These are phyloP conservation scores for Lamellibrachia luymesi DNA, from an alignment of 1,140 invertebrate genomes.

Conservation along the genomic window DNA sequence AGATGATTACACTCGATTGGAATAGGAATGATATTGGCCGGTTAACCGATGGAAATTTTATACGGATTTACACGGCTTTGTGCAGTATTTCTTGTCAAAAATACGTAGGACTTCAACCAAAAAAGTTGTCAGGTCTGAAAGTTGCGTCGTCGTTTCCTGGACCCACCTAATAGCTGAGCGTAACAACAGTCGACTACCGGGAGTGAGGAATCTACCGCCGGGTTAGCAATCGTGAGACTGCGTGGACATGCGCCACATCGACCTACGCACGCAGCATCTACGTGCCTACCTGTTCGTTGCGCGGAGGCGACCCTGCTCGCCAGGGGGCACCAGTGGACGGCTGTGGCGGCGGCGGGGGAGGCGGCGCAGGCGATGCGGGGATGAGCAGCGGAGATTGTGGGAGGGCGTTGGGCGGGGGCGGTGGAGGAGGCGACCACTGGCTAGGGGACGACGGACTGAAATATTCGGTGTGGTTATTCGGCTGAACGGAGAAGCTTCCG, in stretches of 20 bases:
- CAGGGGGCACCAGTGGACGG: neutral
- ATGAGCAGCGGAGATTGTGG: neutral
- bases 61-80: too few species aligned
- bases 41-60: too few species aligned
- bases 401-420: neutral
- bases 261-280: neutral
- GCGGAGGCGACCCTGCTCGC: neutral
- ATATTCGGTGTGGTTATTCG: neutral
- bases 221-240: neutral
- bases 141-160: too few species aligned
- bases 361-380: neutral
- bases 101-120: too few species aligned
- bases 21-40: too few species aligned
- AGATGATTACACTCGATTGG: too few species aligned
- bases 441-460: neutral
- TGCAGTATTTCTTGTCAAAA: too few species aligned
- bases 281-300: conserved; percentile 2
- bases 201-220: neutral
- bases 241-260: neutral
- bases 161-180: neutral
- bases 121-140: too few species aligned
- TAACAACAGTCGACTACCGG: neutral
- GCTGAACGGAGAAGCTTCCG: neutral
- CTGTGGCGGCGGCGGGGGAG: neutral
- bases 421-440: neutral